Percentiles rank a stretch among this genome's conserved stretches.
phyloP scores from a whole-genome alignment of 1,140 invertebrate species.

The Acromyrmex echinatior region DNA sequence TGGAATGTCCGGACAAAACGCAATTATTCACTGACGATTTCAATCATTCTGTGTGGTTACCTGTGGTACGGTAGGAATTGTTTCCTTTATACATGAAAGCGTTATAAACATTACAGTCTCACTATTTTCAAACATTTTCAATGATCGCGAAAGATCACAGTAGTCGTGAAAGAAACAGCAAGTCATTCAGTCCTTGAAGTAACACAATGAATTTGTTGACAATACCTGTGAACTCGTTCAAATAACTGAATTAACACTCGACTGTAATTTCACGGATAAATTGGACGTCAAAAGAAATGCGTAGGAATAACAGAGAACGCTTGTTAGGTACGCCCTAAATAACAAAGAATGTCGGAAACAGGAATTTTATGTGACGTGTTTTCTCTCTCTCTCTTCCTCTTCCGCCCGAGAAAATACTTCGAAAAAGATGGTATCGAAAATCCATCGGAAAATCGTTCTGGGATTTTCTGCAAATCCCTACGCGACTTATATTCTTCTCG shows the following conservation, averaged over 20 bases:
- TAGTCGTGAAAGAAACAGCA: background rate
- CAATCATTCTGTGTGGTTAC: constrained; percentile 30
- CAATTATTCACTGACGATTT: constrained; percentile 22
- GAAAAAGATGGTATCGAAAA: constrained; percentile 4
- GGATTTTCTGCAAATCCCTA: background rate
- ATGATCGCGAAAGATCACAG: background rate
- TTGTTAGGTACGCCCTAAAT: constrained; percentile 31
- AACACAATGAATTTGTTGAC: background rate
- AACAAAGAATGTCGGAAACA: constrained; percentile 4
- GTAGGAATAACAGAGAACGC: constrained; percentile 11
- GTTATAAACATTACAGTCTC: background rate
- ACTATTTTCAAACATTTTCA: background rate
- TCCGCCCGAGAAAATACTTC: too few relatives aligned
- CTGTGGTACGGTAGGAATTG: background rate
- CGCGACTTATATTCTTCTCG: background rate
- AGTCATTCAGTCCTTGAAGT: background rate
- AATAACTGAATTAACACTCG: constrained; percentile 15
- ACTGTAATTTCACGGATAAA: constrained; percentile 16
- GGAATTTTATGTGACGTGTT: constrained; percentile 16
- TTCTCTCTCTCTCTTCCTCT: background rate
- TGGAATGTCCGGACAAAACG: constrained; percentile 1
- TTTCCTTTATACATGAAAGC: background rate
- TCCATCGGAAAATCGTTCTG: constrained; percentile 24
- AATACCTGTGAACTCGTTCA: background rate
- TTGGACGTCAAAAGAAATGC: constrained; percentile 19